Conservation (phyloP, 2,888 invertebrate genomes). For the Melanotus villosus region DNA sequence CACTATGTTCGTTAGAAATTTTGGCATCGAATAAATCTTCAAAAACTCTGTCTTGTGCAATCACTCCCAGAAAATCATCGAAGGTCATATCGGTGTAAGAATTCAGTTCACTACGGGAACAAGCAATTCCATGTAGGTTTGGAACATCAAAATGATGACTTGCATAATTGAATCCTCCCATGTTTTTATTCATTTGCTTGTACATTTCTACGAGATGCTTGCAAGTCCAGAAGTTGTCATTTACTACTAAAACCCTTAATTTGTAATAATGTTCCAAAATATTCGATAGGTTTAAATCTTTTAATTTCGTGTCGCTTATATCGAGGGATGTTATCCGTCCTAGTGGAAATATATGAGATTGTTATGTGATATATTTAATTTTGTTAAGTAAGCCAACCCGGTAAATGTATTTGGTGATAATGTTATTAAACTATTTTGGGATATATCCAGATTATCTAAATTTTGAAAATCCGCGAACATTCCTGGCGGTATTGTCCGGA, state of each 20-base stretch:
- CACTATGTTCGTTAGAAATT: conserved; percentile 9
- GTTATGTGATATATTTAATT: conserved; percentile 37
- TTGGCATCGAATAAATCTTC: conserved; percentile 33
- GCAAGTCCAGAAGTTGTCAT: conserved; percentile 45
- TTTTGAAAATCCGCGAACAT: conserved; percentile 27
- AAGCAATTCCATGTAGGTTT: conserved; percentile 43
- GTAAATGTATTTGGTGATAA: conserved; percentile 26
- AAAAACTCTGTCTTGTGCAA: conserved; percentile 27
- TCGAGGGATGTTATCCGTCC: conserved; percentile 29
- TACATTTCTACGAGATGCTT: conserved; percentile 34
- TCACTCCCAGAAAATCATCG: conserved; percentile 29
- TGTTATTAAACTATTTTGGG: conserved; percentile 14
- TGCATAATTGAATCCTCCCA: conserved; percentile 24
- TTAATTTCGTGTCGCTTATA: conserved; percentile 30
- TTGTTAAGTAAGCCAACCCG: conserved; percentile 23
- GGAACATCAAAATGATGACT: conserved; percentile 32
- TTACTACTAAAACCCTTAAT: conserved; percentile 24
- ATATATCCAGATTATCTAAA: conserved; percentile 19
- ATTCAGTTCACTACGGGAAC: conserved; percentile 21
- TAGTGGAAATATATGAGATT: conserved; percentile 32
- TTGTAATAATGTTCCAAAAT: conserved; percentile 30
- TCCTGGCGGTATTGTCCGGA: conserved; percentile 7
- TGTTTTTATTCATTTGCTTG: conserved; percentile 25
- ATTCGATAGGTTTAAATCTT: conserved; percentile 8
- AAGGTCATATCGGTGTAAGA: conserved; percentile 27